Evolutionary conservation across 2,888 invertebrate genomes (phyloP), one percentile per base, ranked within the genome.

Genomic region (Agonum fuliginosum): DNA sequence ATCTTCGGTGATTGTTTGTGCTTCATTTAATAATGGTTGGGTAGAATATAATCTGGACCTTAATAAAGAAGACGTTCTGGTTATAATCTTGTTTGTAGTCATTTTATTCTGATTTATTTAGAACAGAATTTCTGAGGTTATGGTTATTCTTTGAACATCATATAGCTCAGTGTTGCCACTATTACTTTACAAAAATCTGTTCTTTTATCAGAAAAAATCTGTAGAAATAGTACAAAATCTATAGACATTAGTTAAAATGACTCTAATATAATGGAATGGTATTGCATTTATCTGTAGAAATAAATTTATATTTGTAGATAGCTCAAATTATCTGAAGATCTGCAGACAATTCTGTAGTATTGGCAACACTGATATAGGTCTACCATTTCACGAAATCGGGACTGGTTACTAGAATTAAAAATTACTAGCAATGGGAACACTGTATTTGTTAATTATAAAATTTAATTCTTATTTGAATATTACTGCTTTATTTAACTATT

Each of bases 41-140:
- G 75, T 34, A 10, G 75, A 75, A 51, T 43, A 75, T 30, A 67
- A 67, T 75, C 67, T 46, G n/a, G 20, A n/a, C 27, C 17, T 67
- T 20, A 67, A 14, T 48, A 67, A 46, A 14, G 19, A 34, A 51
- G n/a, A 34, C 51, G 48, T 12, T 48, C 34, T 17, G 6, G 30
- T 48, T 12, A 75, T 48, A 51, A 75, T 46, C 51, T 75, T 67
- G 37, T 67, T 75, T 34, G 34, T 22, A 14, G 20, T 75, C 67
- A 67, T 75, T 67, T 48, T 67, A 10, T 30, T 30, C 12, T 30
- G 12, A 3, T 12, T 46, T 46, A n/a, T 37, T 37, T 10, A 1
- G 12, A 12, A 37, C 37, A 37, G 8, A n/a, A 37, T 37, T 37
- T 54, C 30, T 62, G 27, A 14, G 34, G 34, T 62, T 62, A 62